Base-by-base conservation (phyloP, 2,797 vertebrate species). In the Cheirogaleus major region DNA sequence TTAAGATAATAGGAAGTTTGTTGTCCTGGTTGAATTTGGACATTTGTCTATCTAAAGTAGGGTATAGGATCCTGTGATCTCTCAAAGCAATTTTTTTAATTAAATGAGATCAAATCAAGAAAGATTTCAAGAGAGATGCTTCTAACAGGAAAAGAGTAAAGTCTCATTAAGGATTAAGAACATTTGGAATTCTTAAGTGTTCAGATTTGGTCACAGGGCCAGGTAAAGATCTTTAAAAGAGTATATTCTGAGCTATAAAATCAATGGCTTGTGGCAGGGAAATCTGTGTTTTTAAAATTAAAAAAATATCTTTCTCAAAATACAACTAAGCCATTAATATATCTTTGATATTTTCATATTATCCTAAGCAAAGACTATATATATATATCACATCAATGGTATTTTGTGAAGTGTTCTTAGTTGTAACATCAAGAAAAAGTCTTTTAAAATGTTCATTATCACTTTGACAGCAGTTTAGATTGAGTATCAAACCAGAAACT, bases 271-370 rank as follows among this genome's bases (percentile, higher is more conserved):
- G 52, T 83, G 30, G 12, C 22, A 65, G 25, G 17, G 23, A 52
- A 78, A 73, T 86, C 25, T 80, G 6, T 43, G 35, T 18, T 96
- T 81, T 88, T 76, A 91, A 70, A 89, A 85, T 91, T 91, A 50
- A 7, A 72, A 93, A 84, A 95, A 20, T 83, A 38, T 76, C 48
- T 41, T 88, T 87, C 32, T 80, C 27, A 63, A 78, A 93, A 61
- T 69, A 41, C 22, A 95, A 32, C 43, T 73, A 84, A 69, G 43
- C 8, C 12, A 78, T 63, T 80, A 63, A 61, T 87, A 11, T 75
- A 61, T 80, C 13, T 38, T 79, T 80, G 50, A 88, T 85, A 41
- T 73, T 57, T 88, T 87, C 25, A 18, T 59, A 73, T 91, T 76
- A 65, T 43, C n/a, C 2, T 67, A 67, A 82, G 1, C 30, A 82